A percentile compares a stretch with the other conserved stretches of the same genome.
phyloP scores from a whole-genome alignment of 2,888 invertebrate species.

The Orchesella flavescens region DNA sequence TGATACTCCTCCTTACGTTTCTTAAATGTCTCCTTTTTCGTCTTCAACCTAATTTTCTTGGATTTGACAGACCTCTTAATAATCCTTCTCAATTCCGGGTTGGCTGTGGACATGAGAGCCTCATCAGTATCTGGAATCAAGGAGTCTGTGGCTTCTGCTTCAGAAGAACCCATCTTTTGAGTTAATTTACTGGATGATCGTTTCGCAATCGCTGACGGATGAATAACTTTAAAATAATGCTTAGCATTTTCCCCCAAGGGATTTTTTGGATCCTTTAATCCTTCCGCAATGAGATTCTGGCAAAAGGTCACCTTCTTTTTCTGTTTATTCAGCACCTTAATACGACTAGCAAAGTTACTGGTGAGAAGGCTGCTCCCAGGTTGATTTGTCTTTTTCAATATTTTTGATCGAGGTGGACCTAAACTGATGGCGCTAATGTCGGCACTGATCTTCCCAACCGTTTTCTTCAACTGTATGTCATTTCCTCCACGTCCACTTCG shows the following conservation, averaged over 20 bases:
- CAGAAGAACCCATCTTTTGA: background rate
- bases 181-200: background rate
- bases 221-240: conserved; percentile 53
- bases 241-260: conserved; percentile 30
- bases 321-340: conserved; percentile 32
- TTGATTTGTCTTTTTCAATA: conserved; percentile 39
- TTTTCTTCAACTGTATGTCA: conserved; percentile 27
- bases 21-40: conserved; percentile 44
- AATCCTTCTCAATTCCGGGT: conserved; percentile 28
- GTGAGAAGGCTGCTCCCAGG: background rate
- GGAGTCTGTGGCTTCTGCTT: background rate
- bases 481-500: background rate
- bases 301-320: conserved; percentile 59
- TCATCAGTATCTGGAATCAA: conserved; percentile 30
- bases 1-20: conserved; percentile 27
- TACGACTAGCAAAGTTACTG: conserved; percentile 60
- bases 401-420: conserved; percentile 53
- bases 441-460: conserved; percentile 53
- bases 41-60: conserved; percentile 40
- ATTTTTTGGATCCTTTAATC: conserved; percentile 26
- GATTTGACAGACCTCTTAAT: conserved; percentile 35
- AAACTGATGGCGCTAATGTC: conserved; percentile 56
- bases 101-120: background rate
- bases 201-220: conserved; percentile 50
- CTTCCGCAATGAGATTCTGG: conserved; percentile 53